phyloP scores from a whole-genome alignment of 1,140 invertebrate species.

The Drosophila aff. region DNA sequence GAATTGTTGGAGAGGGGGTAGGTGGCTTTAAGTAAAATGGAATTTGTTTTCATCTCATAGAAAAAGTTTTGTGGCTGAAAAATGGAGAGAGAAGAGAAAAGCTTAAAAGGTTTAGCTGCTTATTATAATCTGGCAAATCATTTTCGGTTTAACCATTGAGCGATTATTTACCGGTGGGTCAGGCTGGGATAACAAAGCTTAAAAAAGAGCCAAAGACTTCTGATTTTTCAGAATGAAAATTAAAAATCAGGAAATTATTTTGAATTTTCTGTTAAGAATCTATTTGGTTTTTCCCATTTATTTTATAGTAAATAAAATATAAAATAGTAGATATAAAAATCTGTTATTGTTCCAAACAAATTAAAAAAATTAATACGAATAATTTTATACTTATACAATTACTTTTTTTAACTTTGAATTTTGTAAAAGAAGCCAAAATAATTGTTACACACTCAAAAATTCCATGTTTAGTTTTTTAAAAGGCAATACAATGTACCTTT shows the following conservation, averaged over 20 bases:
- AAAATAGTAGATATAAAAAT: background rate
- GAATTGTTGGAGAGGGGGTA: background rate
- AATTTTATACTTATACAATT: no score
- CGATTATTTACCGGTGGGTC: slow-evolving; percentile 2
- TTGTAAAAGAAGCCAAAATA: background rate
- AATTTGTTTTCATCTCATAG: slow-evolving; percentile 54
- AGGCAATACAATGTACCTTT: background rate
- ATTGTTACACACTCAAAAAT: background rate
- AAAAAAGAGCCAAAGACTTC: background rate
- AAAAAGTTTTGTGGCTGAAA: slow-evolving; percentile 39
- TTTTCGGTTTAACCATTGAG: slow-evolving; percentile 33
- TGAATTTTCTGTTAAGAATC: background rate
- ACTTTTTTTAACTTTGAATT: no score
- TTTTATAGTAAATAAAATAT: background rate
- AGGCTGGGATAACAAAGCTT: background rate
- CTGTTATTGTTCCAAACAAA: no score
- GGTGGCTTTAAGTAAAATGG: slow-evolving; percentile 37
- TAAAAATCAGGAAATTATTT: background rate
- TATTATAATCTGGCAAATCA: slow-evolving; percentile 46
- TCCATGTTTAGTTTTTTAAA: background rate
- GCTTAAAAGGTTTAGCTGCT: slow-evolving; percentile 48
- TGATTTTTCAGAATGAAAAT: background rate
- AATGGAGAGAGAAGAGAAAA: slow-evolving; percentile 18
- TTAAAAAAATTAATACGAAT: background rate
- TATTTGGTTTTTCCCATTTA: background rate